Base-by-base conservation (phyloP, 2,797 vertebrate genomes). In the Eremophila alpestris region DNA sequence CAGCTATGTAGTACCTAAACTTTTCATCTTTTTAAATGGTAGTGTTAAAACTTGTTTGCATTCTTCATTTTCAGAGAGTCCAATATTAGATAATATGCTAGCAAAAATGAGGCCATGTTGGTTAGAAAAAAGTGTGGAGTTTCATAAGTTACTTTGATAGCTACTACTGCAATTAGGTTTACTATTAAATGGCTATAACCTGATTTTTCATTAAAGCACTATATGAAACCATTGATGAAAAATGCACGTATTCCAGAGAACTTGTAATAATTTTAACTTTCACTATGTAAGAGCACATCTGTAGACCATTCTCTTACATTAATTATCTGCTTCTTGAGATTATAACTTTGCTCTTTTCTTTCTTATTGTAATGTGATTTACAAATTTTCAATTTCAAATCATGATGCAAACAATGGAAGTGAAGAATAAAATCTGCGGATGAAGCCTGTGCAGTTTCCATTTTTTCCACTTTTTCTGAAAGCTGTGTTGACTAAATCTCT, bases 301-400 rank as follows among this genome's bases (percentile, higher is more conserved):
- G 48, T 90, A 78, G 90, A 49, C 87, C 58, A 64, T 95, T 95
- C 95, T 95, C 64, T 82, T 87, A 71, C 59, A 60, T 91, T 93
- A 63, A 87, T 95, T 77, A 78, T 67, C 32, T 83, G 23, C 71
- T 90, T 96, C 60, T 94, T 94, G 49, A 96, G 75, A 94, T 95
- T 94, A 74, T 83, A 94, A 94, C 86, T 96, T 97, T 83, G 75
- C 49, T 74, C 52, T 92, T 96, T 97, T 95, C 93, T 94, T 91
- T 89, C 38, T 88, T 95, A 77, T 34, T 96, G 82, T 92, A 91
- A 73, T 7, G 23, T 87, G 30, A 74, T 92, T 48, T 96, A 91
- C 67, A 96, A 64, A 40, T 34, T 75, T 85, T 70, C 81, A 51
- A 56, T 78, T 88, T 96, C 87, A 96, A 95, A 83, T 64, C 54